phyloP scores from a whole-genome alignment of 1,140 invertebrate species.

The Drosophila seguyi region DNA sequence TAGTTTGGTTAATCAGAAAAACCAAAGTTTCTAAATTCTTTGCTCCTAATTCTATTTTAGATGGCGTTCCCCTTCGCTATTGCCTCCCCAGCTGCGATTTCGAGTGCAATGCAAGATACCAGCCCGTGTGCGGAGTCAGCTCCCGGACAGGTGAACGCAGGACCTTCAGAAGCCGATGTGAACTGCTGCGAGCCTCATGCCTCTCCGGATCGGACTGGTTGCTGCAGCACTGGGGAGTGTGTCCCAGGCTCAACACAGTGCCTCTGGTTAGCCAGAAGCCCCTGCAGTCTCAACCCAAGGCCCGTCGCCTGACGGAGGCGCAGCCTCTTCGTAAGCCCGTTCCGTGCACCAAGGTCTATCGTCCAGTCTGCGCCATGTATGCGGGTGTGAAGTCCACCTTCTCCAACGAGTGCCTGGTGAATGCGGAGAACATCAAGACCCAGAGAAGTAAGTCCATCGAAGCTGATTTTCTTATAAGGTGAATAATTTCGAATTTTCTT shows the following conservation, averaged over 20 bases:
- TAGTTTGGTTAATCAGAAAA: not conserved
- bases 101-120: slow-evolving; percentile 20
- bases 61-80: slow-evolving; percentile 49
- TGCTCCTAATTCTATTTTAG: slow-evolving; percentile 12
- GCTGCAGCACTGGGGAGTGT: slow-evolving; percentile 53
- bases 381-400: slow-evolving; percentile 79
- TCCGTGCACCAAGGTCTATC: slow-evolving; percentile 73
- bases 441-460: slow-evolving; percentile 64
- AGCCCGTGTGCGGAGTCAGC: slow-evolving; percentile 65
- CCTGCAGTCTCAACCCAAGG: slow-evolving; percentile 2
- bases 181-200: slow-evolving; percentile 58
- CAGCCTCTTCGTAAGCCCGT: slow-evolving; percentile 41
- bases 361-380: slow-evolving; percentile 73
- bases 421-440: slow-evolving; percentile 73
- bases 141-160: slow-evolving; percentile 29
- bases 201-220: slow-evolving; percentile 53
- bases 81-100: slow-evolving; percentile 69
- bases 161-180: slow-evolving; percentile 66
- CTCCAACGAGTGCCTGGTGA: slow-evolving; percentile 74
- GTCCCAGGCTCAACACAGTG: slow-evolving; percentile 25
- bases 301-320: slow-evolving; percentile 14
- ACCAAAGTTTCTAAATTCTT: not conserved
- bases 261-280: slow-evolving; percentile 18
- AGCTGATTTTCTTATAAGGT: not conserved
- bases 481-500: not conserved